Percentiles rank a stretch among this genome's conserved stretches.
phyloP scores from a whole-genome alignment of 2,888 invertebrate genomes.

The Blastobasis adustella region DNA sequence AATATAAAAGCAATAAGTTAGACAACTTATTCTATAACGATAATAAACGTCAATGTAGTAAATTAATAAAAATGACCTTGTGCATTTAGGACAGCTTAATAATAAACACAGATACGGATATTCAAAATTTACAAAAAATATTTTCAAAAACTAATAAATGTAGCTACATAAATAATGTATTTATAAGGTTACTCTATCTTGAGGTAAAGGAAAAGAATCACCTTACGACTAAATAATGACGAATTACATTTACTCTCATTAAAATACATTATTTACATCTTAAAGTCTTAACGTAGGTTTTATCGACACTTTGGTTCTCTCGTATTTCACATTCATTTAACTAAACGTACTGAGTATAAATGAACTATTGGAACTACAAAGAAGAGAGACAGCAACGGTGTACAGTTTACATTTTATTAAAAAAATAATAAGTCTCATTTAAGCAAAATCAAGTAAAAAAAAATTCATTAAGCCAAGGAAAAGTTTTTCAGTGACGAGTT shows the following conservation, averaged over 20 bases:
- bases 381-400: constrained; percentile 35
- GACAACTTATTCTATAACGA: constrained; percentile 33
- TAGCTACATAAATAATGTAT: neutral
- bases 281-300: constrained; percentile 40
- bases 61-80: constrained; percentile 33
- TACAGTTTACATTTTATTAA: no score
- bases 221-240: constrained; percentile 47
- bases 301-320: constrained; percentile 62
- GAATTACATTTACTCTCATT: constrained; percentile 45
- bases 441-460: no score
- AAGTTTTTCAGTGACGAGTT: constrained; percentile 2
- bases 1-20: constrained; percentile 47
- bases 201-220: constrained; percentile 56
- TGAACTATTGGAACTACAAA: constrained; percentile 25
- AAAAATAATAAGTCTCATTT: no score
- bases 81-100: constrained; percentile 48
- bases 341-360: constrained; percentile 60
- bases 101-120: constrained; percentile 11
- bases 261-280: constrained; percentile 59
- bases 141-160: neutral
- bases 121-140: constrained; percentile 3
- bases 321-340: constrained; percentile 29
- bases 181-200: constrained; percentile 35
- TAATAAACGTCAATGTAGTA: constrained; percentile 35
- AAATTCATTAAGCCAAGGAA: no score